These are phyloP conservation scores for Neolamprologus sp. DNA, from an alignment of 2,113 vertebrate genomes.

Conservation along the genomic window DNA sequence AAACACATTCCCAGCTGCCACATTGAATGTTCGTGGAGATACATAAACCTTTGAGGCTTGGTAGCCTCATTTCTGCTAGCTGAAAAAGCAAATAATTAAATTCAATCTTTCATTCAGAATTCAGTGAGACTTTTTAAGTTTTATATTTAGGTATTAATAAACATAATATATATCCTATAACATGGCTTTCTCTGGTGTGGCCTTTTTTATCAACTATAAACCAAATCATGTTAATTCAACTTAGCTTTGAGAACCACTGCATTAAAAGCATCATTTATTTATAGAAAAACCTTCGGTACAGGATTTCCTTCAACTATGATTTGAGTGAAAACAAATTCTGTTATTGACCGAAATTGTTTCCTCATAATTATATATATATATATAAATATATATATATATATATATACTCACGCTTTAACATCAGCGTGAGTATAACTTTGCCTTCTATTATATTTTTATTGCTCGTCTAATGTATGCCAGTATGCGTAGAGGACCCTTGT, in stretches of 20 bases:
- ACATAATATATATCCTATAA: background rate
- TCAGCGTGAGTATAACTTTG: background rate
- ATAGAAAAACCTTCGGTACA: background rate
- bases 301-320: background rate
- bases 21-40: background rate
- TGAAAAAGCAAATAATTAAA: background rate
- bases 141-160: background rate
- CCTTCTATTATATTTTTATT: background rate
- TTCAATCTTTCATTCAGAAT: background rate
- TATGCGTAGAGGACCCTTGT: conserved; percentile 2
- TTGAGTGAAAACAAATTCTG: background rate
- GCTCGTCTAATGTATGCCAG: conserved; percentile 21
- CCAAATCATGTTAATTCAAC: background rate
- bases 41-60: background rate
- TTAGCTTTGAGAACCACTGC: background rate
- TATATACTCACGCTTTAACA: background rate
- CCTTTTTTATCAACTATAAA: background rate
- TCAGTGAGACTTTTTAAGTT: background rate
- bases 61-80: background rate
- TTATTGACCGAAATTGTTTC: background rate
- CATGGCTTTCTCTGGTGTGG: rapidly evolving
- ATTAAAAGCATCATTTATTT: background rate
- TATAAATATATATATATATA: too few species aligned
- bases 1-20: background rate
- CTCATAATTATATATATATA: background rate